phyloP scores from a whole-genome alignment of 2,113 vertebrate genomes.

The Nestor notabilis region DNA sequence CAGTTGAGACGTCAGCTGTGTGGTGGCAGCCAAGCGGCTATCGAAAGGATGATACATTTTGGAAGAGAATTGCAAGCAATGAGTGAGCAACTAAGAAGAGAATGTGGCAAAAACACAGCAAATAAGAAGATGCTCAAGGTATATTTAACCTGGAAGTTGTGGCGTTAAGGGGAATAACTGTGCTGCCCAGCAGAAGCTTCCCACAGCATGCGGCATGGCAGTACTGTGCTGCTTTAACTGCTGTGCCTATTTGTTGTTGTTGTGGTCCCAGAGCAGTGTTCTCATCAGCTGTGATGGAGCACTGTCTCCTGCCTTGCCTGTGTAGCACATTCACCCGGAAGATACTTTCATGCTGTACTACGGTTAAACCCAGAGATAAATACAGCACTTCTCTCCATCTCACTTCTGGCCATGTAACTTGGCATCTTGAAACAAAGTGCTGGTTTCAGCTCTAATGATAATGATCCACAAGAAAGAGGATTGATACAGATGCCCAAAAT shows the following conservation, averaged over 20 bases:
- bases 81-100: constrained; percentile 95
- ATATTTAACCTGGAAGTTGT: background rate
- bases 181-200: background rate
- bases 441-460: background rate
- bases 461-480: rapidly evolving
- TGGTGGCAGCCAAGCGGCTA: constrained; percentile 95
- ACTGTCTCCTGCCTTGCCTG: background rate
- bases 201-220: rapidly evolving
- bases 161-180: background rate
- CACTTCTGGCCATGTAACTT: background rate
- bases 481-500: background rate
- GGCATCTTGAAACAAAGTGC: background rate
- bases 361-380: background rate
- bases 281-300: background rate
- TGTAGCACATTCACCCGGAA: background rate
- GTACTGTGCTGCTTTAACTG: background rate
- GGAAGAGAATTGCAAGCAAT: constrained; percentile 96
- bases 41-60: constrained; percentile 99
- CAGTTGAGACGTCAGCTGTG: constrained; percentile 94
- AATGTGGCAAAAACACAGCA: constrained; percentile 94
- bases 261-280: background rate
- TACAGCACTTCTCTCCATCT: background rate
- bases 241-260: background rate
- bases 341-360: background rate
- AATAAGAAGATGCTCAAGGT: constrained; percentile 99